Percentiles rank a stretch among this genome's conserved stretches.
Conservation (phyloP, 2,113 vertebrate species). For the Cynocephalus volans region DNA sequence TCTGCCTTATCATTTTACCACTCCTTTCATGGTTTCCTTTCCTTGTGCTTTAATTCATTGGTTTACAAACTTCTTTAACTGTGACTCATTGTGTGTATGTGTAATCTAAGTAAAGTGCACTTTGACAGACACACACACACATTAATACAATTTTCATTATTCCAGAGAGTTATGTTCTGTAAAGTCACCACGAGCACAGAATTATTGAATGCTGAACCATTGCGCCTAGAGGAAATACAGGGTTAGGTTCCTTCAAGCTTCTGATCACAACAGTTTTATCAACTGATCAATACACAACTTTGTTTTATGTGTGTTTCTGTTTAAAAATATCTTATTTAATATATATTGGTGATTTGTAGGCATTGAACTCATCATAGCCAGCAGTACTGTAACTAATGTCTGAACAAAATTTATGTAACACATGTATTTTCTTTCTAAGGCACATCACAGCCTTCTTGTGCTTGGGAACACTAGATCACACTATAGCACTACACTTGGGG, state of each 20-base stretch:
- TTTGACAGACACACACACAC: not conserved
- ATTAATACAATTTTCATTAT: not conserved
- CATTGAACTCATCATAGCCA: constrained; percentile 39
- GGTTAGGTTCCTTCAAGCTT: not conserved
- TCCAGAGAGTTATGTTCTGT: not conserved
- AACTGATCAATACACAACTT: not conserved
- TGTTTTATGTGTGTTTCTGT: constrained; percentile 36
- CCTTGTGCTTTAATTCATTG: constrained; percentile 3
- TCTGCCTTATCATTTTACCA: constrained; percentile 29
- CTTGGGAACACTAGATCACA: not conserved
- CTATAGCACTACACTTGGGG: not conserved
- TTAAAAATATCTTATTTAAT: constrained; percentile 46
- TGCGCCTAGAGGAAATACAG: not conserved
- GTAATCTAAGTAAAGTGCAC: not conserved
- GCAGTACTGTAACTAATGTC: not conserved
- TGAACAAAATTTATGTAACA: constrained; percentile 44
- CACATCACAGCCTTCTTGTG: not conserved
- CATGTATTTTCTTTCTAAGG: not conserved
- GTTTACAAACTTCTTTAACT: not conserved
- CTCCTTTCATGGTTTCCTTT: constrained; percentile 44
- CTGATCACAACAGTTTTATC: constrained; percentile 23
- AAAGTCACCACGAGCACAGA: not conserved
- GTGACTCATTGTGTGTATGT: not conserved
- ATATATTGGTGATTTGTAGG: not conserved
- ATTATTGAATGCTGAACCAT: not conserved